Percentiles rank a stretch among this genome's conserved stretches.
These are phyloP conservation scores for Oceanodroma leucorhoa DNA, from an alignment of 2,797 vertebrate genomes.

Conservation along the genomic window DNA sequence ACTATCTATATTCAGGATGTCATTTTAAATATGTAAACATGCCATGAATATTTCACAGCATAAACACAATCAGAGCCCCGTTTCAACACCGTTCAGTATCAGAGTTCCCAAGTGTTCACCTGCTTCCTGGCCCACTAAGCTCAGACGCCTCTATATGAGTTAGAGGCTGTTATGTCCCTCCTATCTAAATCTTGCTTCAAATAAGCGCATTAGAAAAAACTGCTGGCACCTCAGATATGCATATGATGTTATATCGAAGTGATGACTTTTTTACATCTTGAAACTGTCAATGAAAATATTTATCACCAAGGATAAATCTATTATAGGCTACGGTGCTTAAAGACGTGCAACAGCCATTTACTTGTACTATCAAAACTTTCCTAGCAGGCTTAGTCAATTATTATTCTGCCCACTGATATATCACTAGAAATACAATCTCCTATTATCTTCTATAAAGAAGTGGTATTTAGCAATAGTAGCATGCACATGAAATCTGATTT, in stretches of 20 bases:
- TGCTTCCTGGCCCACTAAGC: conserved; percentile 52
- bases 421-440: conserved; percentile 24
- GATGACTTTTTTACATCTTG: conserved; percentile 54
- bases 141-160: conserved; percentile 23
- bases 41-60: neutral
- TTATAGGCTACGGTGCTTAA: conserved; percentile 34
- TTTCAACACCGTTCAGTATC: neutral
- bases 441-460: conserved; percentile 48
- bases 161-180: conserved; percentile 28
- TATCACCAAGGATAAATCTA: conserved; percentile 57
- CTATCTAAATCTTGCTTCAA: conserved; percentile 26
- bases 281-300: conserved; percentile 48
- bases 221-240: conserved; percentile 37
- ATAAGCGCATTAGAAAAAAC: conserved; percentile 37
- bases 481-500: conserved; percentile 20
- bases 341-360: conserved; percentile 16
- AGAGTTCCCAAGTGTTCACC: conserved; percentile 4
- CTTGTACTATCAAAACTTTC: conserved; percentile 12
- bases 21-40: neutral
- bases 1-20: neutral
- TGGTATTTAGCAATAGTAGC: conserved; percentile 57
- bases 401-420: conserved; percentile 33
- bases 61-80: neutral
- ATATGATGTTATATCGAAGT: conserved; percentile 27
- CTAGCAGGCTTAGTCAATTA: conserved; percentile 9